Evolutionary conservation across 2,888 invertebrate species (phyloP).

Genomic region (Heliconius charithonia): DNA sequence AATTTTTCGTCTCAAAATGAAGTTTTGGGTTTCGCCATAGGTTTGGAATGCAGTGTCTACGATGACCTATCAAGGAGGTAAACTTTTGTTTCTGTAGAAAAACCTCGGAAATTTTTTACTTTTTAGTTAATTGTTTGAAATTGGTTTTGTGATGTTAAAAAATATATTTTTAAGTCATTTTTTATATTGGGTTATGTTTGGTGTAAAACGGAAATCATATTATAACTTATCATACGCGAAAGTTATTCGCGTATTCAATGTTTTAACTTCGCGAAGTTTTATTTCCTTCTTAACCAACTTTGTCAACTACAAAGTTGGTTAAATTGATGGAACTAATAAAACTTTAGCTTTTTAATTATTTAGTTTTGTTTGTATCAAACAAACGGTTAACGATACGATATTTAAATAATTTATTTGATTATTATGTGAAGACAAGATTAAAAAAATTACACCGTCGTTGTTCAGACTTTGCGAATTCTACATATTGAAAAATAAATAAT

Average conservation of each 20-base stretch:
- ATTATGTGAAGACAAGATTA: too few species aligned
- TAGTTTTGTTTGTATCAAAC: background rate
- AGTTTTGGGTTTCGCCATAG: too few species aligned
- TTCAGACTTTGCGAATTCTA: too few species aligned
- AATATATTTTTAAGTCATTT: background rate
- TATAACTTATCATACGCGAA: background rate
- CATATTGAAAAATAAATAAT: too few species aligned
- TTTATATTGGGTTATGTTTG: background rate
- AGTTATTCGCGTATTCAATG: conserved; percentile 15
- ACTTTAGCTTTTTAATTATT: background rate
- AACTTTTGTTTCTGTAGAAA: too few species aligned
- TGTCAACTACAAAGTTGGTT: background rate
- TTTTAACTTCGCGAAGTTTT: conserved; percentile 13
- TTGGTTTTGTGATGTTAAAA: too few species aligned
- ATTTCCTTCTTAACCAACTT: conserved; percentile 5
- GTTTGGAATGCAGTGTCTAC: too few species aligned
- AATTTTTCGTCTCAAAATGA: too few species aligned
- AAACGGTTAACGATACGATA: background rate
- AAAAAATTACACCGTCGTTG: too few species aligned
- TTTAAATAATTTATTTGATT: background rate
- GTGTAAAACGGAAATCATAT: background rate
- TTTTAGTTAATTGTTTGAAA: too few species aligned
- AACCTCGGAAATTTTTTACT: too few species aligned
- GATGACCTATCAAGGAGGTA: too few species aligned
- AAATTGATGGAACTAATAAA: background rate